Evolutionary conservation across 2,113 vertebrate species (phyloP), one percentile per base, ranked within the genome.

Genomic region (Gopherus evgoodei): DNA sequence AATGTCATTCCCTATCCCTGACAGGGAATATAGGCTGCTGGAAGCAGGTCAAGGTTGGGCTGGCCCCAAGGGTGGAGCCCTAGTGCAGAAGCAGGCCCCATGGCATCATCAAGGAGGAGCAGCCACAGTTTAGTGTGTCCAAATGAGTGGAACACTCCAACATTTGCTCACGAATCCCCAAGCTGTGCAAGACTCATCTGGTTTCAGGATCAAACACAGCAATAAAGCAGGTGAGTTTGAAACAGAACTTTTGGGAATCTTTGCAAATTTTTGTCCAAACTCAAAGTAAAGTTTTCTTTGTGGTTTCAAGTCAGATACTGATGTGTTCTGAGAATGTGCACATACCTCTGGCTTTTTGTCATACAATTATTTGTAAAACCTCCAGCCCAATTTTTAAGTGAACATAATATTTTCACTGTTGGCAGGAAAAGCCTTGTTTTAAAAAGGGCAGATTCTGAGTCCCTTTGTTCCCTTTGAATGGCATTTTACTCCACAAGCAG

Each of bases 151-250:
- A 38, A 72, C 17, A 8, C 13, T n/a, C 62, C n/a, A 21, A 69
- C 35, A n/a, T 21, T 72, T 38, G 35, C 65, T 72, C 9, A 21
- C 38, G 65, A 38, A 72, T 11, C n/a, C n/a, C 65, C 35, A 38
- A 72, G 17, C 65, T 72, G 65, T 62, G 50, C 16, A 0, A 0
- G 29, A 19, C 2, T 38, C 19, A 88, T 72, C 35, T 38, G 17
- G 1, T 17, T 38, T 84, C 2, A 1, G 83, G 54, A 53, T 87
- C 44, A 50, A 21, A 27, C 22, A 38, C 42, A 75, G 76, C 21
- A 53, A 3, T 8, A 8, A 35, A 22, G 72, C 53, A 54, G 2
- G 0, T 24, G 25, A 82, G 62, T 0, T 1, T 6, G 14, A 54
- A 0, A 42, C 1, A 10, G 31, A 90, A n/a, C 52, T 87, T 90